A percentile compares a stretch with the other conserved stretches of the same genome.
Evolutionary conservation across 2,888 invertebrate genomes (phyloP).

Genomic region (Endomychus coccineus): DNA sequence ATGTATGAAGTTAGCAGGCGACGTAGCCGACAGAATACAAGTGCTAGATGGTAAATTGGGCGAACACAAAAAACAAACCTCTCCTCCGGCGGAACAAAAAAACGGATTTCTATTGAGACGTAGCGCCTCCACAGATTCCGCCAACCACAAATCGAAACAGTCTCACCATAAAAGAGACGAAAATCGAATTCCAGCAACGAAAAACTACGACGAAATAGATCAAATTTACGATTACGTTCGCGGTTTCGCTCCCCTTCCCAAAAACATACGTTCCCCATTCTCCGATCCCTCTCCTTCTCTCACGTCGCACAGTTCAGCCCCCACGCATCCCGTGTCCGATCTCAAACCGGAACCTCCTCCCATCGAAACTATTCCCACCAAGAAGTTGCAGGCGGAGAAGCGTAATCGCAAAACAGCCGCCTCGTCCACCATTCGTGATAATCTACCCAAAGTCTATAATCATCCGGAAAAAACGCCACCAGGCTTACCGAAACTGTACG

Average conservation of each 20-base stretch:
- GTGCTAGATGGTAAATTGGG: conserved; percentile 74
- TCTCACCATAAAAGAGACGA: conserved; percentile 51
- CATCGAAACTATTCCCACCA: conserved; percentile 84
- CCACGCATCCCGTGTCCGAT: conserved; percentile 32
- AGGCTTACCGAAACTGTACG: conserved; percentile 69
- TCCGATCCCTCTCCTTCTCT: conserved; percentile 44
- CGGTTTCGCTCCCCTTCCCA: conserved; percentile 84
- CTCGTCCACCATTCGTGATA: conserved; percentile 48
- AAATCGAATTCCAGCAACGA: conserved; percentile 55
- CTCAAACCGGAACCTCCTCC: conserved; percentile 77
- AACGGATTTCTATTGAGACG: conserved; percentile 60
- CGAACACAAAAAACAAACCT: conserved; percentile 47
- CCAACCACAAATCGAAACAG: conserved; percentile 48
- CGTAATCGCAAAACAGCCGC: conserved; percentile 64
- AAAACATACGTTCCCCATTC: conserved; percentile 64
- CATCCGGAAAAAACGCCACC: conserved; percentile 52
- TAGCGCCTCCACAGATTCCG: conserved; percentile 71
- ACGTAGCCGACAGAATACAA: conserved; percentile 74
- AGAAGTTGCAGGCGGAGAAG: conserved; percentile 67
- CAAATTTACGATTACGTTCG: conserved; percentile 94
- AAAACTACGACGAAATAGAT: conserved; percentile 93
- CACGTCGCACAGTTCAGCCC: conserved; percentile 44
- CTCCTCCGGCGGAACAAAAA: conserved; percentile 42
- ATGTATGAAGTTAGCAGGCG: conserved; percentile 63
- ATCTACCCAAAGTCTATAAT: conserved; percentile 45